Base-by-base conservation (phyloP, 2,888 invertebrate genomes). In the Eucera pruinosa region DNA sequence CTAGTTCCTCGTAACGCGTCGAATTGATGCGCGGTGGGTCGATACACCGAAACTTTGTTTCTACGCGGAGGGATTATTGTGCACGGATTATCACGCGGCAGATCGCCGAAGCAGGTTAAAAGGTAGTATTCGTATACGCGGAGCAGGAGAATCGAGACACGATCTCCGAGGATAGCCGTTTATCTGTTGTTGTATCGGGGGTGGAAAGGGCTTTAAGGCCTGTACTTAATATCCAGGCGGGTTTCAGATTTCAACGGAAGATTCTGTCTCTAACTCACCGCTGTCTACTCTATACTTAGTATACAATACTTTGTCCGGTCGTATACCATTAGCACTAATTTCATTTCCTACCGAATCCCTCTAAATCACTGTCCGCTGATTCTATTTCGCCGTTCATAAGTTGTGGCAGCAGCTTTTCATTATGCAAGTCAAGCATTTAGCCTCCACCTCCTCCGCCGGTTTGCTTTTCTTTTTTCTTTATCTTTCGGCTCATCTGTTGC, bases 241-340 rank as follows among this genome's bases (percentile, higher is more conserved):
- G 61, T 50, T 54, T 58, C 54, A 58, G 76, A 76, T 79, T 71
- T 76, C 67, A 52, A 9, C 11, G n/a, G 27, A 52, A 62, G 71
- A 61, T 79, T n/a, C n/a, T n/a, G n/a, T 65, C 25, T 39, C 45
- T 13, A 20, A 2, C 25, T 30, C 23, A 6, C 47, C 5, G 20
- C 13, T 23, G 47, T 41, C 50, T 43, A n/a, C 33, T 54, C 45
- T 45, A 50, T 47, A 67, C 20, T 72, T 62, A 62, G 41, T 60
- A n/a, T n/a, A n/a, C n/a, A 54, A 65, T 65, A 78, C 74, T 73
- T 74, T 80, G 58, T 79, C 57, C 30, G 25, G 18, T 9, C 47
- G 15, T 20, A 13, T 60, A 27, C 13, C 30, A 36, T 54, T 62
- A 58, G 3, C 43, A 52, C 50, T 71, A 54, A 67, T 64, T 71